These are phyloP conservation scores for Ganaspis sp. DNA, from an alignment of 1,140 invertebrate species.

Conservation along the genomic window DNA sequence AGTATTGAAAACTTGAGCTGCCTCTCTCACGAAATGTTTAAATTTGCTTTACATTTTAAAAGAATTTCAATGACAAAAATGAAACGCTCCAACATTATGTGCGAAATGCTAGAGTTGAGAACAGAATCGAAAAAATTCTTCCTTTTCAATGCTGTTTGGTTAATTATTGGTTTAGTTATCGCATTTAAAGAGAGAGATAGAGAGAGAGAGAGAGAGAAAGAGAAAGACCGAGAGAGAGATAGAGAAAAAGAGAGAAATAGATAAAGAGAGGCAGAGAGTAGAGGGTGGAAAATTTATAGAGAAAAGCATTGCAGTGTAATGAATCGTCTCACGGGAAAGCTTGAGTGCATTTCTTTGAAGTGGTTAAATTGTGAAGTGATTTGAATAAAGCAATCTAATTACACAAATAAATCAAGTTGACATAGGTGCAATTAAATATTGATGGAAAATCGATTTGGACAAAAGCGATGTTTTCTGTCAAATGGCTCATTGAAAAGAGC, in stretches of 20 bases:
- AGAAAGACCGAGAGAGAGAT: too few species aligned
- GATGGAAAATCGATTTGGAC: not conserved
- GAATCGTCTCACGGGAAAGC: not conserved
- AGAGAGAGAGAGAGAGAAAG: too few species aligned
- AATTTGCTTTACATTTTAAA: too few species aligned
- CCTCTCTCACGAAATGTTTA: not conserved
- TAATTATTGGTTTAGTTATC: too few species aligned
- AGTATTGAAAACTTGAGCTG: not conserved
- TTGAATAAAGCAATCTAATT: constrained; percentile 18
- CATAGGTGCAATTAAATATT: constrained; percentile 6
- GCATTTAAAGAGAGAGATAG: too few species aligned
- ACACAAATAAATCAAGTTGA: constrained; percentile 11
- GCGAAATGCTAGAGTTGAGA: too few species aligned
- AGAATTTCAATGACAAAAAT: too few species aligned
- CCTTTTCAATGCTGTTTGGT: too few species aligned
- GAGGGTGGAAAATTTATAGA: not conserved
- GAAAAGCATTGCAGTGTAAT: not conserved
- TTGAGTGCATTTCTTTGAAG: not conserved
- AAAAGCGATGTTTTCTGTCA: not conserved
- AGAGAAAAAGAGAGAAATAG: not conserved
- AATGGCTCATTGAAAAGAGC: not conserved
- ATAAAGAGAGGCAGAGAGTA: too few species aligned
- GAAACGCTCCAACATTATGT: too few species aligned
- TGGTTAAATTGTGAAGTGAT: not conserved
- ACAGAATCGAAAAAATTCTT: too few species aligned